Conservation (phyloP, 2,797 vertebrate species). For the Pempheris klunzingeri region DNA sequence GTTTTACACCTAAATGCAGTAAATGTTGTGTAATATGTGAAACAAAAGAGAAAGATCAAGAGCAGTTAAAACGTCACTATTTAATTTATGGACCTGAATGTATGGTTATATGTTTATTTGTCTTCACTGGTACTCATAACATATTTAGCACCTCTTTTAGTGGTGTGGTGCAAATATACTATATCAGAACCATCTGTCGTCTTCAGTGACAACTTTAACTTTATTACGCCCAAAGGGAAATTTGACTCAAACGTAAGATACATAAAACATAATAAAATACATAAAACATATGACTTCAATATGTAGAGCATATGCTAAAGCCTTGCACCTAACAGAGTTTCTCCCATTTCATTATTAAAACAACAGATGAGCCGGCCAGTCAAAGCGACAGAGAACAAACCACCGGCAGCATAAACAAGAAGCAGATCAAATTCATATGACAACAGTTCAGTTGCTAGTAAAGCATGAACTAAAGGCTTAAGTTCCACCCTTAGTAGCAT, state of each 20-base stretch:
- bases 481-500: slow-evolving; percentile 40
- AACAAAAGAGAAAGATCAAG: slow-evolving; percentile 38
- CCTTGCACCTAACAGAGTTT: slow-evolving; percentile 27
- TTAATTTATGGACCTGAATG: slow-evolving; percentile 57
- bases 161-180: slow-evolving; percentile 54
- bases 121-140: slow-evolving; percentile 58
- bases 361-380: slow-evolving; percentile 30
- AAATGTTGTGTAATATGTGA: slow-evolving; percentile 28
- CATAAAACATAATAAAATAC: slow-evolving; percentile 56
- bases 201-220: slow-evolving; percentile 61
- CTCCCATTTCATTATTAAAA: slow-evolving; percentile 41
- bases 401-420: slow-evolving; percentile 40
- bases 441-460: slow-evolving; percentile 18
- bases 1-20: slow-evolving; percentile 20
- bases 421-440: slow-evolving; percentile 28
- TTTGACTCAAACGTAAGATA: slow-evolving; percentile 52
- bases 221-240: slow-evolving; percentile 71
- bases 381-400: slow-evolving; percentile 20
- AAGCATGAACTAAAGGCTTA: slow-evolving; percentile 33
- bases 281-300: slow-evolving; percentile 64
- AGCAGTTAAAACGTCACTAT: slow-evolving; percentile 58
- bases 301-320: slow-evolving; percentile 57
- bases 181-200: slow-evolving; percentile 73
- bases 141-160: slow-evolving; percentile 67
- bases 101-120: slow-evolving; percentile 64